phyloP scores from a whole-genome alignment of 92 coral and sea anemone species.

The Epizoanthus rinbou region DNA sequence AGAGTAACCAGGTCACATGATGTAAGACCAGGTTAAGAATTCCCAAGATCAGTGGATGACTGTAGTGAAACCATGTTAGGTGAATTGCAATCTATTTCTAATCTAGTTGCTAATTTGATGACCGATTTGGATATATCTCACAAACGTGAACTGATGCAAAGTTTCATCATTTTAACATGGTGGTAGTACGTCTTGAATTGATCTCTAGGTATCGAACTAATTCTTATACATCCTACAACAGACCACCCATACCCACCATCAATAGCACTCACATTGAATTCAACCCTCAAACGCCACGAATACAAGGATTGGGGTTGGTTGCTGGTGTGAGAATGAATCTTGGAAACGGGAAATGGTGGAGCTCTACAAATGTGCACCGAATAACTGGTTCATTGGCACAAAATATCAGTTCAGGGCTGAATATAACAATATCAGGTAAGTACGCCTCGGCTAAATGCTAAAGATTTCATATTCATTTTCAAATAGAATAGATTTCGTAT shows the following conservation, averaged over 20 bases:
- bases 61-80: too few relatives aligned
- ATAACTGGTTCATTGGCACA: constrained; percentile 16
- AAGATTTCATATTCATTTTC: too few relatives aligned
- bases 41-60: too few relatives aligned
- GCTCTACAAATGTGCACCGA: constrained; percentile 26
- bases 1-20: too few relatives aligned
- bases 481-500: too few relatives aligned
- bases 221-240: not conserved
- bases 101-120: too few relatives aligned
- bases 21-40: too few relatives aligned
- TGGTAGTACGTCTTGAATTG: not conserved
- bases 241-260: constrained; percentile 21
- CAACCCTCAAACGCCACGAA: constrained; percentile 32
- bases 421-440: constrained; percentile 14
- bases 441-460: not conserved
- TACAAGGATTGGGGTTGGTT: not conserved
- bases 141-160: too few relatives aligned
- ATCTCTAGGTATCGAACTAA: not conserved
- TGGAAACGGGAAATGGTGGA: constrained; percentile 14
- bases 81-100: too few relatives aligned
- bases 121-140: too few relatives aligned
- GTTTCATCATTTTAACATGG: too few relatives aligned
- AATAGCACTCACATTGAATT: not conserved
- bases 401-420: constrained; percentile 18
- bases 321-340: constrained; percentile 24